Conservation (phyloP, 2,888 invertebrate genomes). For the Thera obeliscata region DNA sequence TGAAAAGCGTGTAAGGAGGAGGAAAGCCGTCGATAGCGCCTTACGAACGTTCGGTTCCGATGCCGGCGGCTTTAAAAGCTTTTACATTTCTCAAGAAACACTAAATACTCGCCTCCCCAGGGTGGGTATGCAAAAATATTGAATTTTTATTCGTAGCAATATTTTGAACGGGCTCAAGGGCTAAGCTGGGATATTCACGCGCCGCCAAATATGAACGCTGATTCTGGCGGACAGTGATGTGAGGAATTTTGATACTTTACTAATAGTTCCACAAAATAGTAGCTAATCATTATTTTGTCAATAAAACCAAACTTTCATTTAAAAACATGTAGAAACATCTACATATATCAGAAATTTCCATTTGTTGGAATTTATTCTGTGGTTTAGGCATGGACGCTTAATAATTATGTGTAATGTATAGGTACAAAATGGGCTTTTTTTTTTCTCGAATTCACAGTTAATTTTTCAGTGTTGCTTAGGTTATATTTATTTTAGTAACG, state of each 20-base stretch:
- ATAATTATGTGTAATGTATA: no score
- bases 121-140: conserved; percentile 79
- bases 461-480: no score
- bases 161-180: conserved; percentile 68
- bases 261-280: neutral
- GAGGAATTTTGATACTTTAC: conserved; percentile 1
- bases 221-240: conserved; percentile 21
- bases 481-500: no score
- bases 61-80: conserved; percentile 80
- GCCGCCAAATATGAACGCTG: conserved; percentile 60
- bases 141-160: conserved; percentile 76
- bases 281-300: no score
- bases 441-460: no score
- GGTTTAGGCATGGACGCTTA: no score
- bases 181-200: conserved; percentile 75
- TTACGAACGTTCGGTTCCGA: conserved; percentile 66
- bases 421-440: no score
- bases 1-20: conserved; percentile 49
- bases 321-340: no score
- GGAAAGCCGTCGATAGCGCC: conserved; percentile 68
- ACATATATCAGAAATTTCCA: no score
- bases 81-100: conserved; percentile 79
- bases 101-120: conserved; percentile 65
- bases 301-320: no score
- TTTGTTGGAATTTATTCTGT: no score